A percentile compares a stretch with the other conserved stretches of the same genome.
Conservation (phyloP, 2,888 invertebrate species). For the Cosmopolites sordidus region DNA sequence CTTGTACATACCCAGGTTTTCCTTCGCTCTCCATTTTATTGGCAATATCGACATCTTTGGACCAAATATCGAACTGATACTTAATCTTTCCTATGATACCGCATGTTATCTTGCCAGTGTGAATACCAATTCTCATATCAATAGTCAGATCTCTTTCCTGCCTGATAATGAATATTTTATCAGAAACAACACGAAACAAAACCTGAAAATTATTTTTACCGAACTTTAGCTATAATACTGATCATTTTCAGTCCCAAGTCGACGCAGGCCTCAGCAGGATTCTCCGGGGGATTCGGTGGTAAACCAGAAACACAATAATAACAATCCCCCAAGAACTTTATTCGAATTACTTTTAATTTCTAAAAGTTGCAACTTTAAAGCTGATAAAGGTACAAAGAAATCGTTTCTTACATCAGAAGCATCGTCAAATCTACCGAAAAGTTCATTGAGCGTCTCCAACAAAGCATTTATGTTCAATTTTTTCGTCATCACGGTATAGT, state of each 20-base stretch:
- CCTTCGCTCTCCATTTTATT: slow-evolving; percentile 94
- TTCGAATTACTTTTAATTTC: slow-evolving; percentile 73
- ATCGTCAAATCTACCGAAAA: slow-evolving; percentile 88
- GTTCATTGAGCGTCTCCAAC: slow-evolving; percentile 82
- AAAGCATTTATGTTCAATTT: slow-evolving; percentile 71
- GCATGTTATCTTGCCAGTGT: slow-evolving; percentile 86
- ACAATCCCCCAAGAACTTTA: slow-evolving; percentile 91
- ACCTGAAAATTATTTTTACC: slow-evolving; percentile 52
- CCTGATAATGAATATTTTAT: slow-evolving; percentile 44
- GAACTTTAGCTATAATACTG: slow-evolving; percentile 76
- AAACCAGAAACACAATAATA: slow-evolving; percentile 91
- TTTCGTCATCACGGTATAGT: slow-evolving; percentile 84
- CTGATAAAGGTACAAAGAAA: not conserved
- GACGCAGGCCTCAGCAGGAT: slow-evolving; percentile 88
- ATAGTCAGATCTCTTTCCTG: slow-evolving; percentile 77
- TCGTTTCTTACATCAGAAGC: slow-evolving; percentile 67
- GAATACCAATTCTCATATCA: slow-evolving; percentile 95
- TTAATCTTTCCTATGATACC: slow-evolving; percentile 89
- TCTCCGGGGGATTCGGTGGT: slow-evolving; percentile 61
- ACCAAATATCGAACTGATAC: slow-evolving; percentile 97
- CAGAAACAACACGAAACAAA: slow-evolving; percentile 1
- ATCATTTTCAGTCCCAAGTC: slow-evolving; percentile 92
- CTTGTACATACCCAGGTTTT: slow-evolving; percentile 71
- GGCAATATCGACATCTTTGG: slow-evolving; percentile 89
- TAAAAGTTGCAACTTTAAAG: too few species aligned